phyloP scores from a whole-genome alignment of 2,797 vertebrate species.

The Aerospiza tachiro region DNA sequence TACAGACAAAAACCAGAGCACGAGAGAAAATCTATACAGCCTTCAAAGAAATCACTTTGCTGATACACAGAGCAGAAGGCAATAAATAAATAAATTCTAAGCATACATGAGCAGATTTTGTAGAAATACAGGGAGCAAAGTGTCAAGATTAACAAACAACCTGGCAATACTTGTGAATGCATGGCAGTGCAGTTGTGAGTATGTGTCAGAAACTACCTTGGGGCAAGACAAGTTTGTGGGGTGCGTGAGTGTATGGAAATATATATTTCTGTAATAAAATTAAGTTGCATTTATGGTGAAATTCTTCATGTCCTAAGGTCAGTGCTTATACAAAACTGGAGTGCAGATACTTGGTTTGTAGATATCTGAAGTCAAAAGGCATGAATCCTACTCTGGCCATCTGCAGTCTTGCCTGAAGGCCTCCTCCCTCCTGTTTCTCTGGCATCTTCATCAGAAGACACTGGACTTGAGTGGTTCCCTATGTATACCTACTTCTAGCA shows the following conservation, averaged over 20 bases:
- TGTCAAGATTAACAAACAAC: neutral
- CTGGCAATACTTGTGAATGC: neutral
- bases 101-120: neutral
- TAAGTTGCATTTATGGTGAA: neutral
- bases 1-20: neutral
- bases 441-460: neutral
- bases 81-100: neutral
- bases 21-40: neutral
- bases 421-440: neutral
- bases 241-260: neutral
- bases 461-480: no score
- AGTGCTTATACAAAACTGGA: neutral
- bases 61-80: neutral
- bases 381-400: neutral
- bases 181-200: fast-evolving
- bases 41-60: neutral
- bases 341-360: neutral
- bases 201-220: neutral
- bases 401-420: neutral
- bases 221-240: neutral
- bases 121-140: neutral
- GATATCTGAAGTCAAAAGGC: neutral
- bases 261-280: neutral
- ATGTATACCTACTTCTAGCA: no score
- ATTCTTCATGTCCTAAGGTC: neutral